Percentiles rank a stretch among this genome's conserved stretches.
phyloP scores from a whole-genome alignment of 2,797 vertebrate genomes.

The Tenualosa thibaudeaui region DNA sequence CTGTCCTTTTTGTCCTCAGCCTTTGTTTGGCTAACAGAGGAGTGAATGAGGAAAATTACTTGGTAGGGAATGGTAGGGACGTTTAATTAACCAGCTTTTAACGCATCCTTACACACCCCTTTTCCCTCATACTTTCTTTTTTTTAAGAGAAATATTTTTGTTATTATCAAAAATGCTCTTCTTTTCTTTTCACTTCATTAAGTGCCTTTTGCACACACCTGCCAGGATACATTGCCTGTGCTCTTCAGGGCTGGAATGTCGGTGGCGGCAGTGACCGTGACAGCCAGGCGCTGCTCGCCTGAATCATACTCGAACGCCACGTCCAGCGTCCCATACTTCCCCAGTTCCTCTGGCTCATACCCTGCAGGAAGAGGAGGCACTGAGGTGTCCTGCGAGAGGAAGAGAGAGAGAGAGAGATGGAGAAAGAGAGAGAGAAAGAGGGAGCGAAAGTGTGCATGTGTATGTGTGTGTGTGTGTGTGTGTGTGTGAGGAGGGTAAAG shows the following conservation, averaged over 20 bases:
- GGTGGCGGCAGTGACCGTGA: slow-evolving; percentile 96
- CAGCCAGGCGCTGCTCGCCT: slow-evolving; percentile 89
- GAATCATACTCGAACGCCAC: slow-evolving; percentile 98
- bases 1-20: background rate
- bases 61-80: background rate
- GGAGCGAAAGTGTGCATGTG: background rate
- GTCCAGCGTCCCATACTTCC: slow-evolving; percentile 94
- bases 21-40: slow-evolving; percentile 1
- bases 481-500: background rate
- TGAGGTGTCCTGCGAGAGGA: slow-evolving; percentile 72
- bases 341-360: slow-evolving; percentile 92
- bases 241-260: slow-evolving; percentile 92
- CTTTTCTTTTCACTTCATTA: background rate
- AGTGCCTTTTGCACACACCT: slow-evolving; percentile 55
- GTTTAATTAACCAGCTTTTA: background rate
- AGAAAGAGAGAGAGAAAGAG: background rate
- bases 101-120: background rate
- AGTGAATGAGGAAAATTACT: background rate
- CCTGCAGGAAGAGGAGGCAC: slow-evolving; percentile 85
- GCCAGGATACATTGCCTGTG: slow-evolving; percentile 94
- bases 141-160: background rate
- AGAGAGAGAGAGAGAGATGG: background rate
- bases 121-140: background rate
- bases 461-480: too few species aligned
- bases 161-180: background rate